phyloP scores from a whole-genome alignment of 2,113 vertebrate genomes.

The Balaeniceps rex region DNA sequence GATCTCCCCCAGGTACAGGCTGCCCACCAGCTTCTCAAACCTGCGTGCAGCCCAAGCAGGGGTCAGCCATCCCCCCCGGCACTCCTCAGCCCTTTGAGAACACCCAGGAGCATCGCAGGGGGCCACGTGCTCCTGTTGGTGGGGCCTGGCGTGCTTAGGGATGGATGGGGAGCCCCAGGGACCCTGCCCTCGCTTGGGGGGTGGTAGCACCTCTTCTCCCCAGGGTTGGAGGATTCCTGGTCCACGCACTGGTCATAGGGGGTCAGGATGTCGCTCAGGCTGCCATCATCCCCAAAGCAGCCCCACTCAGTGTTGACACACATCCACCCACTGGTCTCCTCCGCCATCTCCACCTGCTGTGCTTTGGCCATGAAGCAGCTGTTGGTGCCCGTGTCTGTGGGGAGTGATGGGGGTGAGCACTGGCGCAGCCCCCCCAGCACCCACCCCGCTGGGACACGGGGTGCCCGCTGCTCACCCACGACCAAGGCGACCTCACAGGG shows the following conservation, averaged over 20 bases:
- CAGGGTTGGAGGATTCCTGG: slow-evolving; percentile 48
- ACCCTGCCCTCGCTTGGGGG: neutral
- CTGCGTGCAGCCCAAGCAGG: slow-evolving; percentile 14
- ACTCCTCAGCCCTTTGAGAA: neutral
- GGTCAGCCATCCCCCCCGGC: neutral
- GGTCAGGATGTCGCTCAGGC: slow-evolving; percentile 68
- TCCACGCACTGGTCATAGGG: slow-evolving; percentile 75
- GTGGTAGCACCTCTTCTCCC: neutral
- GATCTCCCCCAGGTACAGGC: slow-evolving; percentile 82
- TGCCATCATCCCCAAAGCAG: slow-evolving; percentile 32
- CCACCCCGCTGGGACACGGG: accelerated
- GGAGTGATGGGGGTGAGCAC: neutral
- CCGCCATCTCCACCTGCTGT: slow-evolving; percentile 1
- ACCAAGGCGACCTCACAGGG: slow-evolving; percentile 82
- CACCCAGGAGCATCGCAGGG: neutral
- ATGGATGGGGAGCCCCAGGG: neutral
- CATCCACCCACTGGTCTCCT: slow-evolving; percentile 53
- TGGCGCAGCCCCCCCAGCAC: accelerated
- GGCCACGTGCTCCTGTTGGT: neutral
- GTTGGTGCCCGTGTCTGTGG: slow-evolving; percentile 65
- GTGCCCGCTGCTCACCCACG: slow-evolving; percentile 70
- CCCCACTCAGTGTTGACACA: slow-evolving; percentile 76
- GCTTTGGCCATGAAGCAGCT: slow-evolving; percentile 77
- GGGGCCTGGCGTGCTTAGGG: neutral
- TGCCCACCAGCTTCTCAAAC: slow-evolving; percentile 89